Percentiles rank a stretch among this genome's conserved stretches.
Conservation (phyloP, 2,888 invertebrate genomes). For the Oxycera nigricornis region DNA sequence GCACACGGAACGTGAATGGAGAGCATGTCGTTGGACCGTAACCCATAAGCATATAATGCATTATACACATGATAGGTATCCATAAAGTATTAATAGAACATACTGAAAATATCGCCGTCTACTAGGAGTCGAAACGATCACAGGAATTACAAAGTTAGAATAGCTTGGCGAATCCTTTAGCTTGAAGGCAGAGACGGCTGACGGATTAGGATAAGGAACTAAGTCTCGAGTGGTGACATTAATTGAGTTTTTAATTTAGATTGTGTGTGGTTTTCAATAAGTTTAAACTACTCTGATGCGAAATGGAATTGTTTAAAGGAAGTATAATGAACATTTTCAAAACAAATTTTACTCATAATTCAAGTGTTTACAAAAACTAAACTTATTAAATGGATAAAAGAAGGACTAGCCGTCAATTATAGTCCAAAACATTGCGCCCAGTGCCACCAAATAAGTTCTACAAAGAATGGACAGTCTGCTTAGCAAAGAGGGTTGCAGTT, state of each 20-base stretch:
- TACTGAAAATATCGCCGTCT: not conserved
- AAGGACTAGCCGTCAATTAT: too few relatives aligned
- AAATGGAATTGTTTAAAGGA: not conserved
- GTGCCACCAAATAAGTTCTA: too few relatives aligned
- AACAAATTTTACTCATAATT: too few relatives aligned
- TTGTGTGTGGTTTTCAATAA: slow-evolving; percentile 25
- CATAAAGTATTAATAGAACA: slow-evolving; percentile 11
- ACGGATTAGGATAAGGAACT: not conserved
- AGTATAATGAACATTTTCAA: slow-evolving; percentile 11
- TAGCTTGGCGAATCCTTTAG: not conserved
- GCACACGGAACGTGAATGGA: not conserved
- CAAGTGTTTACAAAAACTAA: too few relatives aligned
- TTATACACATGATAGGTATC: not conserved
- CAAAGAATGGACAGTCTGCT: too few relatives aligned
- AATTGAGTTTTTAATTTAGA: slow-evolving; percentile 46
- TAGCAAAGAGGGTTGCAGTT: too few relatives aligned
- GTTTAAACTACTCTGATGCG: slow-evolving; percentile 5
- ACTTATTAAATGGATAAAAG: too few relatives aligned
- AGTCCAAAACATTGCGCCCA: too few relatives aligned
- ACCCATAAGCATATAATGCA: not conserved
- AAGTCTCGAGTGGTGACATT: slow-evolving; percentile 44
- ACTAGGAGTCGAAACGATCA: not conserved
- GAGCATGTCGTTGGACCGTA: not conserved
- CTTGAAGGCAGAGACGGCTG: not conserved
- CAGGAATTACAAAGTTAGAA: slow-evolving; percentile 13